Base-by-base conservation (phyloP, 53 echinoderm and acorn worm genomes). In the Paelopatides confundens region DNA sequence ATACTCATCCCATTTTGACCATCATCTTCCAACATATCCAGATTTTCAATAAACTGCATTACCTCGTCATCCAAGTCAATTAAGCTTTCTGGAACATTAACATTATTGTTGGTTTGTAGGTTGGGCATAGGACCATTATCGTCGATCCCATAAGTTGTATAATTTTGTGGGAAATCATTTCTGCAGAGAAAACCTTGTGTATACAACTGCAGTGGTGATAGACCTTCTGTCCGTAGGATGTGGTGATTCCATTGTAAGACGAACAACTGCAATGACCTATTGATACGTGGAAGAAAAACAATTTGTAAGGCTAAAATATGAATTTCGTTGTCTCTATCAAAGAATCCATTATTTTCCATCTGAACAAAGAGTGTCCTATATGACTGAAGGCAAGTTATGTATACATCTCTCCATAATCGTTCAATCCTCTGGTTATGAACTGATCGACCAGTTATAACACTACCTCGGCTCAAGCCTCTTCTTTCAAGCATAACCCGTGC, bases 381-480 rank as follows among this genome's bases (percentile, higher is more conserved):
- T 63, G 63, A 63, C 29, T 63, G 63, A 28, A 63, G 63, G 29
- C 63, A 63, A 4, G 63, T 62, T 23, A 62, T 62, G 27, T 62
- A 76, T 1, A 93, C 14, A 63, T 93, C 93, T 3, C 90, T 76
- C 90, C 90, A 90, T n/a, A 93, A 69, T 2, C 93, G 84, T 38
- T 93, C 90, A 26, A 90, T 90, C 17, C 90, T 46, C 13, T 54
- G 40, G 36, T 93, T 93, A 78, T 90, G 93, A 4, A 93, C 93
- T 76, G 90, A 90, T 11, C 85, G 74, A 4, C 93, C 93, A 26
- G 90, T 87, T 24, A 90, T 83, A 66, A 93, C 90, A 14, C 76
- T 82, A 4, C 86, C 85, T 53, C 77, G 62, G 1, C 62, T 77
- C 31, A 84, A 77, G 53, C 90, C 93, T 18, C 93, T 53, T 31